phyloP scores from a whole-genome alignment of 2,113 vertebrate genomes.

The Nerophis ophidion region DNA sequence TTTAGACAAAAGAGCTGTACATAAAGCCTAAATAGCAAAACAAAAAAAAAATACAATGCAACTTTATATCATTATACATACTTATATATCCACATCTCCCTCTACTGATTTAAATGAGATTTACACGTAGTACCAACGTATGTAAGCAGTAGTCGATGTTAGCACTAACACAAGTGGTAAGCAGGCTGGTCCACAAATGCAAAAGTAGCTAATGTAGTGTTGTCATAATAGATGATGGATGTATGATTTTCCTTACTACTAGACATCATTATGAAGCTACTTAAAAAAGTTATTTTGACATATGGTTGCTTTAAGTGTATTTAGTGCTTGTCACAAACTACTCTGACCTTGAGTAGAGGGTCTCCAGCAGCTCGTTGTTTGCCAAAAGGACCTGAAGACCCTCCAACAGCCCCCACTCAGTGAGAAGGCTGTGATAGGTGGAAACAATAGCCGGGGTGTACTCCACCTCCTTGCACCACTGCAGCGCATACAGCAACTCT shows the following conservation, averaged over 20 bases:
- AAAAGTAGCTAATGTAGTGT: not conserved
- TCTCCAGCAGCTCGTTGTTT: conserved; percentile 67
- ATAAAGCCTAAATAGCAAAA: too few species aligned
- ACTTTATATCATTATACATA: too few species aligned
- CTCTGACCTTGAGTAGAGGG: conserved; percentile 78
- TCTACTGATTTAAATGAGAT: too few species aligned
- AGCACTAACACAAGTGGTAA: not conserved
- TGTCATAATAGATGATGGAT: not conserved
- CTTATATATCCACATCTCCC: too few species aligned
- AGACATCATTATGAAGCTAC: not conserved
- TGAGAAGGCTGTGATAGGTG: conserved; percentile 75
- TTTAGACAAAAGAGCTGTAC: too few species aligned
- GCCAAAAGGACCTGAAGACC: conserved; percentile 55
- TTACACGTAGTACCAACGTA: too few species aligned
- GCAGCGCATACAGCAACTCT: conserved; percentile 84
- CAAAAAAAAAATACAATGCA: too few species aligned
- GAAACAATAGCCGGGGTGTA: conserved; percentile 63
- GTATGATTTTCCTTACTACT: not conserved
- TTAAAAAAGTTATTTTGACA: not conserved
- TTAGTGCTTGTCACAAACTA: not conserved
- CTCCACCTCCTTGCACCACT: conserved; percentile 90
- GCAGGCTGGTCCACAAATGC: not conserved
- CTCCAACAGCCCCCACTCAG: conserved; percentile 72
- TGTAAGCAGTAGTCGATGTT: not conserved
- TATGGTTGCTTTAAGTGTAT: not conserved